phyloP scores from a whole-genome alignment of 1,140 invertebrate genomes.

The Streblospio benedicti region DNA sequence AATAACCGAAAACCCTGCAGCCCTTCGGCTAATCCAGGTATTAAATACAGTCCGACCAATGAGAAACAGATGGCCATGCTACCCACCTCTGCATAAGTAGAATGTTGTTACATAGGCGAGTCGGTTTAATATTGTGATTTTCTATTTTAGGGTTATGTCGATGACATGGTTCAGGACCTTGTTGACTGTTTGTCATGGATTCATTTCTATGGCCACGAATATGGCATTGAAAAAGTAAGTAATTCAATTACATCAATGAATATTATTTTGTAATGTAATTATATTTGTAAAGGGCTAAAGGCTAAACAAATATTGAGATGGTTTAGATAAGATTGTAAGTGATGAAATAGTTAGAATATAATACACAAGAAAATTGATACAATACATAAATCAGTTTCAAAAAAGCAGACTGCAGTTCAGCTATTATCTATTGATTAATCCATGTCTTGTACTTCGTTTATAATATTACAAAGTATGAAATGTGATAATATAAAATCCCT shows the following conservation, averaged over 20 bases:
- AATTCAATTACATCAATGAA: not conserved
- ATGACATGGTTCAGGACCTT: conserved; percentile 45
- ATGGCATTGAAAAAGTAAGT: conserved; percentile 40
- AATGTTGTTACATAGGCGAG: too few species aligned
- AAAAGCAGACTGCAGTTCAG: too few species aligned
- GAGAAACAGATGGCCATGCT: too few species aligned
- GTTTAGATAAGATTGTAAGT: not conserved
- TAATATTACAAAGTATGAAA: not conserved
- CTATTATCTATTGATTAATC: too few species aligned
- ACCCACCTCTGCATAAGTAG: too few species aligned
- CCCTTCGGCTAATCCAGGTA: too few species aligned
- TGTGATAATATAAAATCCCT: not conserved
- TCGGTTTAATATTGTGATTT: not conserved
- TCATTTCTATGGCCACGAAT: conserved; percentile 30
- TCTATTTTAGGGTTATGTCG: conserved; percentile 36
- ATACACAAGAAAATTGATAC: not conserved
- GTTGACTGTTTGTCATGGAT: conserved; percentile 40
- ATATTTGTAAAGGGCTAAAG: not conserved
- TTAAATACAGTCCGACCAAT: too few species aligned
- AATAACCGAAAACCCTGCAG: too few species aligned
- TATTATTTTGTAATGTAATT: not conserved
- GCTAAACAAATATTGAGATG: too few species aligned
- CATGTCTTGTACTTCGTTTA: not conserved
- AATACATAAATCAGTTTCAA: not conserved
- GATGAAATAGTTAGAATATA: not conserved